These are phyloP conservation scores for Drosophila suzukii DNA, from an alignment of 1,140 invertebrate species.

Conservation along the genomic window DNA sequence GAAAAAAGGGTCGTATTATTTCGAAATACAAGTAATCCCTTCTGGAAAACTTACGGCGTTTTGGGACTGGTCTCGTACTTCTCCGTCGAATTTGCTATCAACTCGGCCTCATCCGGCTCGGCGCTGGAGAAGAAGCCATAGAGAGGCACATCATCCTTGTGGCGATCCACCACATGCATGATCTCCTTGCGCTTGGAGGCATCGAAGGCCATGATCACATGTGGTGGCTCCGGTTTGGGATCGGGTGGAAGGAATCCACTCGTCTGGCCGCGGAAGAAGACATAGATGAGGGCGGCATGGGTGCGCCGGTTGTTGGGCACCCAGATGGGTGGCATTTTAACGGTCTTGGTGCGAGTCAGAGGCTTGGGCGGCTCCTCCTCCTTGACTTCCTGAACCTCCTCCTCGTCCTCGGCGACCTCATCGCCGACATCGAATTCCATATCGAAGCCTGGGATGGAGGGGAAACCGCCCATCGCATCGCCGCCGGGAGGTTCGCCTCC, in stretches of 20 bases:
- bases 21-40: too few species aligned
- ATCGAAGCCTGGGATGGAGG: constrained; percentile 41
- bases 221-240: constrained; percentile 85
- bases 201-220: constrained; percentile 87
- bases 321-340: constrained; percentile 86
- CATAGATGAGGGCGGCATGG: constrained; percentile 86
- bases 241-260: constrained; percentile 85
- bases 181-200: constrained; percentile 87
- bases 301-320: constrained; percentile 86
- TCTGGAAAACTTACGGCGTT: constrained; percentile 15
- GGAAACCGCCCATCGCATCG: constrained; percentile 11
- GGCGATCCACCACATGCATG: constrained; percentile 84
- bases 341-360: constrained; percentile 55
- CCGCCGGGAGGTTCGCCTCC: constrained; percentile 3
- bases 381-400: constrained; percentile 41
- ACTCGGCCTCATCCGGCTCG: constrained; percentile 84
- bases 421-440: constrained; percentile 50
- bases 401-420: constrained; percentile 50
- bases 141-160: constrained; percentile 85
- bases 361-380: constrained; percentile 48
- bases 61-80: constrained; percentile 84
- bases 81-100: constrained; percentile 85
- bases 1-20: neutral
- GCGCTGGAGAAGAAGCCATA: constrained; percentile 87
- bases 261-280: constrained; percentile 86